These are phyloP conservation scores for Gallinago nigripennis DNA, from an alignment of 2,797 vertebrate species.

Conservation along the genomic window DNA sequence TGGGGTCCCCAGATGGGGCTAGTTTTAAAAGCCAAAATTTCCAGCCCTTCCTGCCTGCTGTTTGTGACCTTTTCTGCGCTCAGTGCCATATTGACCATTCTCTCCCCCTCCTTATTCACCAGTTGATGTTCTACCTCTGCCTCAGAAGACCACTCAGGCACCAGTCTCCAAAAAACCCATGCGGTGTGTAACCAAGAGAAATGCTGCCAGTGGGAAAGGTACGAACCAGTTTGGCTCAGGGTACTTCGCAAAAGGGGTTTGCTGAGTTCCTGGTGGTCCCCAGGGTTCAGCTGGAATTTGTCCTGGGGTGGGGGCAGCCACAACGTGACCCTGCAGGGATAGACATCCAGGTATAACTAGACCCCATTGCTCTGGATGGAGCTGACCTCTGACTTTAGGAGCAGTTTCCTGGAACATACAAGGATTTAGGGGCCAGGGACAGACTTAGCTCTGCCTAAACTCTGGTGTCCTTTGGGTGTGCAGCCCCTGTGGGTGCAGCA, in stretches of 20 bases:
- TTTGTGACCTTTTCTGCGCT: neutral
- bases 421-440: neutral
- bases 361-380: neutral
- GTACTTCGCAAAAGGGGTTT: neutral
- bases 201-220: neutral
- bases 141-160: neutral
- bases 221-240: rapidly evolving
- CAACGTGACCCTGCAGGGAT: rapidly evolving
- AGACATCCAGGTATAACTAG: neutral
- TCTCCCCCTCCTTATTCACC: neutral
- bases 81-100: neutral
- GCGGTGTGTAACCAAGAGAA: neutral
- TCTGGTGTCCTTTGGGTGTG: neutral
- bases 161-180: neutral
- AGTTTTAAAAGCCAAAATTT: neutral
- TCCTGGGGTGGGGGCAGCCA: neutral
- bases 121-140: conserved; percentile 30
- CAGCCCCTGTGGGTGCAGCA: neutral
- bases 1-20: rapidly evolving
- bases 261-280: neutral
- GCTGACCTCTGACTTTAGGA: neutral
- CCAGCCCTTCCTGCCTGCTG: neutral
- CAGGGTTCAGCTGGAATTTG: neutral
- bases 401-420: neutral
- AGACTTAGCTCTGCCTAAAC: neutral